phyloP scores from a whole-genome alignment of 2,888 invertebrate species.

The Chrysodeixis includens region DNA sequence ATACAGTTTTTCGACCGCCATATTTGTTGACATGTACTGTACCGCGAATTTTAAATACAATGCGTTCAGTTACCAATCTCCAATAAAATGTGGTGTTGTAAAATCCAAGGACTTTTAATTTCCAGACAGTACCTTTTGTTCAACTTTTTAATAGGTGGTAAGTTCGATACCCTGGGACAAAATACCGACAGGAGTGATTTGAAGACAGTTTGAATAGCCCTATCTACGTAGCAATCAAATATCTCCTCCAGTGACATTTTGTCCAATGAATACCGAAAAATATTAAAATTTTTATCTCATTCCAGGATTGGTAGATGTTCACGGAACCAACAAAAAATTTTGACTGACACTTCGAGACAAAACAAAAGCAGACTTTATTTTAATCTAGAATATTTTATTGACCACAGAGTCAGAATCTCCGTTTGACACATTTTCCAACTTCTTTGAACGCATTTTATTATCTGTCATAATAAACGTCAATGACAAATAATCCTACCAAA shows the following conservation, averaged over 20 bases:
- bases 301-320: not conserved
- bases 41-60: constrained; percentile 19
- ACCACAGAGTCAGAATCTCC: not conserved
- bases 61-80: constrained; percentile 59
- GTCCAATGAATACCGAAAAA: constrained; percentile 29
- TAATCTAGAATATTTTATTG: not conserved
- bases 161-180: constrained; percentile 58
- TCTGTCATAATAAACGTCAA: constrained; percentile 24
- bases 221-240: constrained; percentile 61
- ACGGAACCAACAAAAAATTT: not conserved
- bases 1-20: constrained; percentile 87
- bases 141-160: constrained; percentile 12
- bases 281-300: constrained; percentile 14
- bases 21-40: constrained; percentile 55
- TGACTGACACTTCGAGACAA: constrained; percentile 1
- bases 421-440: not conserved
- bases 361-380: constrained; percentile 8
- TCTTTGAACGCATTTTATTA: constrained; percentile 30
- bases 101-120: constrained; percentile 14
- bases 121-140: constrained; percentile 5
- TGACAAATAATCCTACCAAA: constrained; percentile 10
- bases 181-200: constrained; percentile 60
- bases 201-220: constrained; percentile 60
- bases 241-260: constrained; percentile 67
- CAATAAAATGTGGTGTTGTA: constrained; percentile 19